A percentile compares a stretch with the other conserved stretches of the same genome.
phyloP scores from a whole-genome alignment of 2,113 vertebrate species.

The Phocoena sinus region DNA sequence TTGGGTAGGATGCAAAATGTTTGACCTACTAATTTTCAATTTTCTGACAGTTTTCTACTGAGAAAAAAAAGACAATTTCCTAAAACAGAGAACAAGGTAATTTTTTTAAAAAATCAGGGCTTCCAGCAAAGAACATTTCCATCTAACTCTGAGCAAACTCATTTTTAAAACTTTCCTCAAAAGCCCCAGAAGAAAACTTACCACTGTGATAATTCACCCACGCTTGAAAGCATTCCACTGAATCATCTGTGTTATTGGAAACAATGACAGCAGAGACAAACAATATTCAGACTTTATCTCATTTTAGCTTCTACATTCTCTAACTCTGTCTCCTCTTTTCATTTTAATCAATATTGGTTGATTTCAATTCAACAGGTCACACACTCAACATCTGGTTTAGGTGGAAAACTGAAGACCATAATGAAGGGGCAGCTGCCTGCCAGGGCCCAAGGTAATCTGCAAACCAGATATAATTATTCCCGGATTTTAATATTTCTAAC shows the following conservation, averaged over 20 bases:
- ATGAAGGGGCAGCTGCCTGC: background rate
- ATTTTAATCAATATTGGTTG: background rate
- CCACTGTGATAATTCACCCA: constrained; percentile 11
- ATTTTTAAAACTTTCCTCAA: constrained; percentile 17
- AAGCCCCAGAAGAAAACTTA: constrained; percentile 20
- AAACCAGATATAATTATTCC: background rate
- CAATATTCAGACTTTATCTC: constrained; percentile 12
- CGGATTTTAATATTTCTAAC: background rate
- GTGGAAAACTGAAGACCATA: background rate
- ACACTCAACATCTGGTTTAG: background rate
- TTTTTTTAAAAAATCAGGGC: background rate
- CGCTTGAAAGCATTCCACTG: background rate
- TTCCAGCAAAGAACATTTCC: constrained; percentile 32
- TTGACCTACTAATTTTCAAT: background rate
- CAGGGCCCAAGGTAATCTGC: background rate
- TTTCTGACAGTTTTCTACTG: constrained; percentile 21
- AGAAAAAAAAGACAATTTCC: constrained; percentile 9
- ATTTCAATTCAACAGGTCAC: background rate
- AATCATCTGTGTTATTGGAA: background rate
- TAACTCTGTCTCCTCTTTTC: background rate
- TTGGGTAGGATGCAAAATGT: background rate
- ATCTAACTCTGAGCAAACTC: constrained; percentile 26
- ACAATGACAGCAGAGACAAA: constrained; percentile 3
- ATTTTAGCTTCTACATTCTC: background rate
- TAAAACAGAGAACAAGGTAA: background rate